Evolutionary conservation across 2,113 vertebrate species (phyloP).

Genomic region (Anguilla rostrata): DNA sequence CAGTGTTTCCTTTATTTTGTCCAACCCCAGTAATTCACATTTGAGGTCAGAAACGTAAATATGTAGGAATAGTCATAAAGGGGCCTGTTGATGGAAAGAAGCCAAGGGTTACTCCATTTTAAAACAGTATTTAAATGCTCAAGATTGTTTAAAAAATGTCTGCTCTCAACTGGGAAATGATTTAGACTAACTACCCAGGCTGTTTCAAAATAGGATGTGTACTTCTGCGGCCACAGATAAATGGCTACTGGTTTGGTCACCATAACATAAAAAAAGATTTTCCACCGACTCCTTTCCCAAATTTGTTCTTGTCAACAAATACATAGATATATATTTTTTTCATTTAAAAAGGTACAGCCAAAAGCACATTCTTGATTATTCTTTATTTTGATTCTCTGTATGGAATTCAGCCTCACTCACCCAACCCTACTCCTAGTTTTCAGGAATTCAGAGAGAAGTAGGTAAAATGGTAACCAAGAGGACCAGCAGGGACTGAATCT

Average conservation of each 20-base stretch:
- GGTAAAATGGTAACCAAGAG: constrained; percentile 49
- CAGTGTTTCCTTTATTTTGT: too few relatives aligned
- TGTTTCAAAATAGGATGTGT: constrained; percentile 35
- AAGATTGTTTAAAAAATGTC: constrained; percentile 45
- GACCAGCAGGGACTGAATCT: constrained; percentile 1
- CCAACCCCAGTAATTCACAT: constrained; percentile 14
- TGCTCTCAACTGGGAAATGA: constrained; percentile 48
- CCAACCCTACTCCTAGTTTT: constrained; percentile 12
- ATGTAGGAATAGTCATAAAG: constrained; percentile 45
- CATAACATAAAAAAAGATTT: constrained; percentile 44
- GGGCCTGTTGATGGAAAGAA: constrained; percentile 44
- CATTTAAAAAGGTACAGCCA: too few relatives aligned
- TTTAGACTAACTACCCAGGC: constrained; percentile 37
- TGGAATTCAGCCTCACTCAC: constrained; percentile 19
- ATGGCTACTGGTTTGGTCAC: constrained; percentile 39
- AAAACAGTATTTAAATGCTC: constrained; percentile 49
- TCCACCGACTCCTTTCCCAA: constrained; percentile 50
- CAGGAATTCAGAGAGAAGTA: constrained; percentile 9
- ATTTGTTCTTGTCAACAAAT: constrained; percentile 43
- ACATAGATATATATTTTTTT: constrained; percentile 14
- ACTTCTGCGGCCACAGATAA: constrained; percentile 38
- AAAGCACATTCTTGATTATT: constrained; percentile 49
- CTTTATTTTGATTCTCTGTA: constrained; percentile 37
- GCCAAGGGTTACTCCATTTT: constrained; percentile 37
- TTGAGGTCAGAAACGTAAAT: constrained; percentile 29